Evolutionary conservation across 2,113 vertebrate species (phyloP), one percentile per base, ranked within the genome.

Genomic region (Corynorhinus townsendii): DNA sequence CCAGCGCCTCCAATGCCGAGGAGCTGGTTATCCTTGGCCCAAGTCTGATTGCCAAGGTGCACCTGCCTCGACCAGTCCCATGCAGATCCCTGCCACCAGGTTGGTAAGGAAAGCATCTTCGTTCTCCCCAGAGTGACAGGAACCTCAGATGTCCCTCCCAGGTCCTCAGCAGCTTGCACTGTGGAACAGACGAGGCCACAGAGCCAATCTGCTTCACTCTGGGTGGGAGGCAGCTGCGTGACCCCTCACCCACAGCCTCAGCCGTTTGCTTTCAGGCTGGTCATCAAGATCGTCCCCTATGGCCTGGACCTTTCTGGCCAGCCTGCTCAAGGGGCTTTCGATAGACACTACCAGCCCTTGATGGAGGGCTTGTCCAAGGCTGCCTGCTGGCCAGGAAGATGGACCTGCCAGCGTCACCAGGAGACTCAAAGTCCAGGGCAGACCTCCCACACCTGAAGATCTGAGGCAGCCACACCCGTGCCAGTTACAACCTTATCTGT

Each of bases 401-500:
- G 97, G 99, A 98, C 94, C 99, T 98, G 98, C 98, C 99, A 71
- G 99, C 98, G 40, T 99, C 98, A 24, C 99, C 99, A 0, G 99
- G 98, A 22, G 99, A 99, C 98, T 99, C 99, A 98, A 99, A 99
- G 98, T 99, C 99, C 98, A 99, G 98, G 98, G 99, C 99, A 1
- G 98, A 99, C 45, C 99, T 99, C 14, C 99, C 99, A 2, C 89
- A 98, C 0, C 99, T 98, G 96, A 98, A 99, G 97, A 99, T 99
- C 96, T 99, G 99, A 99, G 71, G 99, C 99, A n/a, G 99, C 99
- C 79, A 99, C 98, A 33, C 99, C 99, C 98, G 98, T 99, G 92
- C 99, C 99, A 59, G 99, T 99, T 5, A 99, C 99, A 11, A 99
- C 98, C 98, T 99, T 98, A n/a, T 99, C 98, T 0, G 98, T 99